These are phyloP conservation scores for Pseudachorutes palmiensis DNA, from an alignment of 1,140 invertebrate species.

Conservation along the genomic window DNA sequence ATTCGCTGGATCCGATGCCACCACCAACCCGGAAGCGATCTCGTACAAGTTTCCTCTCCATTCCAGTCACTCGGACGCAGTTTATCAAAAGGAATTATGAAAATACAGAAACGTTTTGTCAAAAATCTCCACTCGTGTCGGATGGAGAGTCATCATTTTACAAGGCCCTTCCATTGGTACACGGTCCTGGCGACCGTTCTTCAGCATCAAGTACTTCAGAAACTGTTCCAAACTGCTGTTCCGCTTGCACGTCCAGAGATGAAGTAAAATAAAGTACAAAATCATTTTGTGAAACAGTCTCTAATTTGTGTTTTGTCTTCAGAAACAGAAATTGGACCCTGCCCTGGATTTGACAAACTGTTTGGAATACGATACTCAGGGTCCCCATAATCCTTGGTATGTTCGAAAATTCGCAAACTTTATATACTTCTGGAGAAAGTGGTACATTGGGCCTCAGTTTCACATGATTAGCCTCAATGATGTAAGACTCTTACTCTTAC, in stretches of 20 bases:
- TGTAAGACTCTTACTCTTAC: conserved; percentile 30
- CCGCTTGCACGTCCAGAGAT: neutral
- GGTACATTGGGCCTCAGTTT: conserved; percentile 33
- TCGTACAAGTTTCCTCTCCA: neutral
- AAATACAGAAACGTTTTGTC: neutral
- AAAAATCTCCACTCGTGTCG: neutral
- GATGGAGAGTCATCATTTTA: neutral
- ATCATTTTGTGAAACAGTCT: neutral
- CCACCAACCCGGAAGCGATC: neutral
- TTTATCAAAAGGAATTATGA: conserved; percentile 3
- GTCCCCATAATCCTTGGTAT: conserved; percentile 35
- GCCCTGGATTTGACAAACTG: conserved; percentile 23
- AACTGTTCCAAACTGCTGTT: neutral
- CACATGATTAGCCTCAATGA: conserved; percentile 29
- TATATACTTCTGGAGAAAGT: conserved; percentile 35
- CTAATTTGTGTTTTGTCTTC: too few species aligned
- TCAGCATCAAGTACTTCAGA: neutral
- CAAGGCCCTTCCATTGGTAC: neutral
- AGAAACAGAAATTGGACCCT: neutral
- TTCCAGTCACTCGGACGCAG: conserved; percentile 1
- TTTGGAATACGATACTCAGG: conserved; percentile 27
- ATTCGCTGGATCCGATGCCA: neutral
- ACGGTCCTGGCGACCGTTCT: neutral
- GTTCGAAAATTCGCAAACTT: conserved; percentile 31
- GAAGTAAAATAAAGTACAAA: neutral